Base-by-base conservation (phyloP, 2,888 invertebrate species). In the Sesia apiformis region DNA sequence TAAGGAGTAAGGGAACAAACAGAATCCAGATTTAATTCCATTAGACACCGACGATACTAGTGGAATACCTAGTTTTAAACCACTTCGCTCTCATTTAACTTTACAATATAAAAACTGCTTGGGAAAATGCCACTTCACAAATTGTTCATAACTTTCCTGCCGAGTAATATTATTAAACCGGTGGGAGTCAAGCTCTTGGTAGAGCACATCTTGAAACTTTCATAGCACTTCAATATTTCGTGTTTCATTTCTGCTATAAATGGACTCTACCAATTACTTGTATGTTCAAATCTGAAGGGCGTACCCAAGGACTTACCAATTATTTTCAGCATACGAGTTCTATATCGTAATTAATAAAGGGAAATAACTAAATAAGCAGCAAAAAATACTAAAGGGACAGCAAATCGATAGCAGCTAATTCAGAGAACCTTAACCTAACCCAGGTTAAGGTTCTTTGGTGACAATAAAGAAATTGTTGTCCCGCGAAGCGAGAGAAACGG, bases 41-140 rank as follows among this genome's bases (percentile, higher is more conserved):
- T 79, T 75, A 76, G 68, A 63, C 65, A 62, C 63, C 58, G 60
- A 61, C 63, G 66, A 72, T 69, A 74, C 69, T 62, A 56, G 59
- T 40, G 55, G 60, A 60, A 63, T 61, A 71, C 61, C 67, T 69
- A 67, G 63, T 74, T 76, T 70, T 60, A 66, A 79, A 77, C 72
- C 76, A 71, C 70, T 74, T 66, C 65, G 58, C 65, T 69, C 72
- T 72, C 66, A 76, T 77, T 80, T 72, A 80, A 80, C 74, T 81
- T 81, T 68, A 63, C 63, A 65, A 64, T 71, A 72, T 70, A 80
- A 81, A 81, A 79, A 76, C 67, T 59, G 55, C 57, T 46, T 8
- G 8, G 51, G 63, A 68, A 72, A 74, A 74, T 69, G 66, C 67
- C 65, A 69, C 68, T 72, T 70, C 59, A 62, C 67, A 73, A 76